phyloP scores from a whole-genome alignment of 2,888 invertebrate species.

The Drosophila bunnanda region DNA sequence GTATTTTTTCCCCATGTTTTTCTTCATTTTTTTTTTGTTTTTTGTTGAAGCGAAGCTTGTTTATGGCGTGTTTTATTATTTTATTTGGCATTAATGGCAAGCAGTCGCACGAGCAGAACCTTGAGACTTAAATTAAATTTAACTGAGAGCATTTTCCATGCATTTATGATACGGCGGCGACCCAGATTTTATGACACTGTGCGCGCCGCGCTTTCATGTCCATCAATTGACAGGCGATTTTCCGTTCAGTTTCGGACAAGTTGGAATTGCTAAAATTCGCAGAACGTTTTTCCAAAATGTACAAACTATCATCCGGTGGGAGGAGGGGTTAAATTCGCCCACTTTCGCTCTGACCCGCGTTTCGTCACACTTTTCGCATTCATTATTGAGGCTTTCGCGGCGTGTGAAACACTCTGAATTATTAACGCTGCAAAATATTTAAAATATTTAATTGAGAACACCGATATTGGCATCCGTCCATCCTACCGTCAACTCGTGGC shows the following conservation, averaged over 20 bases:
- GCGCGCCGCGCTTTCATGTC: constrained; percentile 3
- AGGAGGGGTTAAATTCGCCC: constrained; percentile 16
- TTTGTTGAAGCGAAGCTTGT: background rate
- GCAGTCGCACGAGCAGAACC: background rate
- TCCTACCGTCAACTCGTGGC: background rate
- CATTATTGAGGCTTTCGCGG: constrained; percentile 64
- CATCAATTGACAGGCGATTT: constrained; percentile 46
- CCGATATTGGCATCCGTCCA: constrained; percentile 32
- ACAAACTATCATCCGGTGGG: constrained; percentile 11
- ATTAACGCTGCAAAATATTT: constrained; percentile 52
- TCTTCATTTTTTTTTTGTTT: background rate
- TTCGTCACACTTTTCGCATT: constrained; percentile 46
- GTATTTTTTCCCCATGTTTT: background rate
- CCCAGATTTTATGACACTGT: constrained; percentile 20
- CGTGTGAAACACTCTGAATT: constrained; percentile 63
- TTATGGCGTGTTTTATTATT: constrained; percentile 42
- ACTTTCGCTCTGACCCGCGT: constrained; percentile 23
- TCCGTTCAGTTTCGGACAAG: constrained; percentile 45
- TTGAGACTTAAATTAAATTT: constrained; percentile 24
- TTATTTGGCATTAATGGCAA: constrained; percentile 23
- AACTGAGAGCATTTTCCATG: constrained; percentile 6
- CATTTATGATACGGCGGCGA: background rate
- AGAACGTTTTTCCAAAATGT: constrained; percentile 31
- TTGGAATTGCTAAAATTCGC: constrained; percentile 43
- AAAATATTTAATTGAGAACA: constrained; percentile 67